Evolutionary conservation across 2,113 vertebrate species (phyloP), one percentile per base, ranked within the genome.

Genomic region (Cygnus buccinator): DNA sequence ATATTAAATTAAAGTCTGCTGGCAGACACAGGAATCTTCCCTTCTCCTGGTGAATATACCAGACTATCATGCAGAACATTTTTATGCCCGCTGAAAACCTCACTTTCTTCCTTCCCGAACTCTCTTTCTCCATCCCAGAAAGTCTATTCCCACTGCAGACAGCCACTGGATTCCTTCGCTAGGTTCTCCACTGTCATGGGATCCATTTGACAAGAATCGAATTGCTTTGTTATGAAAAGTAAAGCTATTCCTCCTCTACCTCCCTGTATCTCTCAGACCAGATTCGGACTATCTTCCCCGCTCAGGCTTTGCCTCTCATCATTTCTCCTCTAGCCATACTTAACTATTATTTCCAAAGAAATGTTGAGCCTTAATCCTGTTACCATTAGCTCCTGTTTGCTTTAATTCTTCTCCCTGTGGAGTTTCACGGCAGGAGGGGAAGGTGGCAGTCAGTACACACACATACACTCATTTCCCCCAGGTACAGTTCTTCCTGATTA

Each of bases 401-500:
- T 82, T 70, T 37, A 16, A 39, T 76, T 84, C 66, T 54, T n/a
- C 46, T 76, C 94, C 87, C 91, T 2, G 91, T 22, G 84, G 67
- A 41, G 80, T 17, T 65, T 3, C 72, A 2, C 66, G 44, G 79
- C 44, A 35, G 77, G 78, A 82, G 71, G 63, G 78, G 86, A 84
- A 61, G 77, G 83, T 19, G 3, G 72, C 77, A 65, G 74, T 19
- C 67, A 58, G 75, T 8, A 8, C 63, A 13, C 10, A 11, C 54
- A 6, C 41, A n/a, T 0, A 35, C 71, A 39, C 72, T 72, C 11
- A 4, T 81, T 48, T 90, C 90, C 97, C 88, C 43, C 88, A 21
- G 67, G 85, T 84, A 63, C 57, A 73, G 33, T 55, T 91, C 89
- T 57, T 93, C 87, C 44, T 55, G 97, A 72, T 77, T 79, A 88